These are phyloP conservation scores for Apis laboriosa DNA, from an alignment of 1,140 invertebrate species.

Conservation along the genomic window DNA sequence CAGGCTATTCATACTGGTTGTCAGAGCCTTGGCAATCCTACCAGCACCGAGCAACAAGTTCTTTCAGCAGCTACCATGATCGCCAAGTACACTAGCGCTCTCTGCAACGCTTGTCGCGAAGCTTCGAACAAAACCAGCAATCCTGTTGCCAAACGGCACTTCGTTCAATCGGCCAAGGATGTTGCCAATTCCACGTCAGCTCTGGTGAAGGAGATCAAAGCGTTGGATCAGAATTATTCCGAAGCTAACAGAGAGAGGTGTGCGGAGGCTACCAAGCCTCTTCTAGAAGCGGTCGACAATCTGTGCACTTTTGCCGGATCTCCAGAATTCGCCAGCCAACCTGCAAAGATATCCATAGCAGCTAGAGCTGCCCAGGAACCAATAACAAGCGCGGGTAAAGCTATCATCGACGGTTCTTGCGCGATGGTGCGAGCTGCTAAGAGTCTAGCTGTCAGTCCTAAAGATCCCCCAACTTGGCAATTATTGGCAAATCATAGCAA, in stretches of 20 bases:
- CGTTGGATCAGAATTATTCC: slow-evolving; percentile 91
- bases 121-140: slow-evolving; percentile 96
- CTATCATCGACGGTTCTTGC: slow-evolving; percentile 92
- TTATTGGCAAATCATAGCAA: slow-evolving; percentile 95
- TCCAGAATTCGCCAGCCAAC: slow-evolving; percentile 95
- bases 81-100: slow-evolving; percentile 96
- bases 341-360: slow-evolving; percentile 93
- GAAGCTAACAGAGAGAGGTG: slow-evolving; percentile 89
- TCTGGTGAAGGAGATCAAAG: slow-evolving; percentile 97
- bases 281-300: slow-evolving; percentile 95
- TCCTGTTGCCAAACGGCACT: slow-evolving; percentile 96
- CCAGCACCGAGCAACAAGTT: slow-evolving; percentile 91
- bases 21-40: slow-evolving; percentile 88
- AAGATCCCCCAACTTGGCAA: slow-evolving; percentile 97
- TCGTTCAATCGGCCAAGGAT: slow-evolving; percentile 98
- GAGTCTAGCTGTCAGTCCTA: slow-evolving; percentile 92
- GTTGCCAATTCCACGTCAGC: slow-evolving; percentile 97
- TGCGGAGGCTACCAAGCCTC: slow-evolving; percentile 90
- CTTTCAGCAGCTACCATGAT: slow-evolving; percentile 95
- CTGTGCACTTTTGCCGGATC: slow-evolving; percentile 95
- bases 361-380: slow-evolving; percentile 92
- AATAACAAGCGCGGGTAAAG: slow-evolving; percentile 91
- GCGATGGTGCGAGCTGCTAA: slow-evolving; percentile 96
- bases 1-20: slow-evolving; percentile 95
- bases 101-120: slow-evolving; percentile 96